A percentile compares a stretch with the other conserved stretches of the same genome.
Conservation (phyloP, 2,797 vertebrate species). For the Sebastes vulpes region DNA sequence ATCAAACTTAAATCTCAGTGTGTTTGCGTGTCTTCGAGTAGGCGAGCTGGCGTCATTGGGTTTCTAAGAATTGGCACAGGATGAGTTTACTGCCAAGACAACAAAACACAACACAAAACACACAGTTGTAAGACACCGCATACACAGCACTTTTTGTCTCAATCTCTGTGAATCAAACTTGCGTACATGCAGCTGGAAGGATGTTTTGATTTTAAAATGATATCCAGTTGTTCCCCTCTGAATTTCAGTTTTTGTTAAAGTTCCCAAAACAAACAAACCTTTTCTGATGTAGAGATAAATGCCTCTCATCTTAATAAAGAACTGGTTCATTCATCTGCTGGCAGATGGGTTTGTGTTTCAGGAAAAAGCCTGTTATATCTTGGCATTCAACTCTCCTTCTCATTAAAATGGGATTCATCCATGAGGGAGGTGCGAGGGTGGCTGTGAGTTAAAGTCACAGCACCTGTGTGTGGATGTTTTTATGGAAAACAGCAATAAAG, state of each 20-base stretch:
- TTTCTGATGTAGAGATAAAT: not conserved
- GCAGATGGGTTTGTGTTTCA: not conserved
- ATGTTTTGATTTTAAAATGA: constrained; percentile 18
- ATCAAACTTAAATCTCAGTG: constrained; percentile 26
- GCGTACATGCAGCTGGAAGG: not conserved
- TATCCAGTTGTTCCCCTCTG: not conserved
- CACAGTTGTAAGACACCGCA: not conserved
- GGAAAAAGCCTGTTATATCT: constrained; percentile 9
- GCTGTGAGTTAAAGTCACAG: constrained; percentile 1
- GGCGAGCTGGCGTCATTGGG: constrained; percentile 38
- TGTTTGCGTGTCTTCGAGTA: constrained; percentile 36
- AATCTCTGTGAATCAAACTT: not conserved
- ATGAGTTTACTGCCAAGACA: constrained; percentile 54
- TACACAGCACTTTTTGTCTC: not conserved
- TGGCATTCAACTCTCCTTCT: constrained; percentile 1
- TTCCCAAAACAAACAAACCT: not conserved
- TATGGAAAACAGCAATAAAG: constrained; percentile 37
- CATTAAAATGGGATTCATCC: constrained; percentile 9
- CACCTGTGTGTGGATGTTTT: not conserved
- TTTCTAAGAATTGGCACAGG: constrained; percentile 62
- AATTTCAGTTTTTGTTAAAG: not conserved
- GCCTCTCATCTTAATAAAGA: not conserved
- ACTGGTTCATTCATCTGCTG: not conserved
- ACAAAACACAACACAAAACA: constrained; percentile 55
- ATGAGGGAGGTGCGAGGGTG: not conserved